A percentile compares a stretch with the other conserved stretches of the same genome.
phyloP scores from a whole-genome alignment of 1,140 invertebrate species.

The Drosophila quadrilineata region DNA sequence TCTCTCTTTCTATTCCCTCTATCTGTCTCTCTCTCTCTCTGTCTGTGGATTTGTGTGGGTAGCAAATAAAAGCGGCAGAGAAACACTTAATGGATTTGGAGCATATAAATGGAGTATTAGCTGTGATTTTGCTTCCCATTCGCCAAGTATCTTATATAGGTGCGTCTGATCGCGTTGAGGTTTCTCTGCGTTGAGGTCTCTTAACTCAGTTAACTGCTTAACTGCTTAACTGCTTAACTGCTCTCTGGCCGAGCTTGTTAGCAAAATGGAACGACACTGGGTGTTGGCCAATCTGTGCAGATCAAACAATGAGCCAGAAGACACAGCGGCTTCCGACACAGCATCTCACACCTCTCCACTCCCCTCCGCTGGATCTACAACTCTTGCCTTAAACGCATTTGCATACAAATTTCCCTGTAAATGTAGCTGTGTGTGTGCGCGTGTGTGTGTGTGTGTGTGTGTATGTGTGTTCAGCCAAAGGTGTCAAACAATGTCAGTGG shows the following conservation, averaged over 20 bases:
- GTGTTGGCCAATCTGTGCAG: constrained; percentile 79
- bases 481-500: constrained; percentile 78
- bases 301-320: constrained; percentile 73
- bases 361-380: constrained; percentile 5
- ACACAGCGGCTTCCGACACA: too few relatives aligned
- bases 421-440: not conserved
- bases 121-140: constrained; percentile 18
- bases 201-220: constrained; percentile 18
- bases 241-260: constrained; percentile 68
- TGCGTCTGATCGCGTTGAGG: constrained; percentile 38
- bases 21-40: not conserved
- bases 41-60: constrained; percentile 46
- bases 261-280: constrained; percentile 56
- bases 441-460: constrained; percentile 29
- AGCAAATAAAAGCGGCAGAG: constrained; percentile 68
- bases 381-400: constrained; percentile 32
- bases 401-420: constrained; percentile 63
- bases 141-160: constrained; percentile 62
- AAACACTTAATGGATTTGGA: constrained; percentile 78
- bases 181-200: constrained; percentile 9
- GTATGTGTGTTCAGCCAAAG: constrained; percentile 61
- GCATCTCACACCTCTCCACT: not conserved
- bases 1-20: not conserved
- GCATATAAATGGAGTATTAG: constrained; percentile 67
- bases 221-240: too few relatives aligned